These are phyloP conservation scores for Leptinotarsa texana DNA, from an alignment of 1,140 invertebrate genomes.

Conservation along the genomic window DNA sequence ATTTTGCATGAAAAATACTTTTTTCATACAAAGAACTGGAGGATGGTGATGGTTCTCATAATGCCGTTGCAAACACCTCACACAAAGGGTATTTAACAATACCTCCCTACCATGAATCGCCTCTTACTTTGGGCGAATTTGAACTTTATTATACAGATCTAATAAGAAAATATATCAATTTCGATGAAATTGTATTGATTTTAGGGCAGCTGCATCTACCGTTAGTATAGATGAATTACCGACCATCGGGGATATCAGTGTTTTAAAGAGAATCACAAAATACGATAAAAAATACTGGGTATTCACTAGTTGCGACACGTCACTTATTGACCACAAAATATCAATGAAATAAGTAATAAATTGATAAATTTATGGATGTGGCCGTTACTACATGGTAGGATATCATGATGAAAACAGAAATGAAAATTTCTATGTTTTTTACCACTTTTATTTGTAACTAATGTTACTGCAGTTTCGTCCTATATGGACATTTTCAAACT, in stretches of 20 bases:
- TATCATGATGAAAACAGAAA: too few species aligned
- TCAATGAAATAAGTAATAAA: too few species aligned
- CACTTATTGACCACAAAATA: too few species aligned
- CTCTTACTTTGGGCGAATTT: constrained; percentile 14
- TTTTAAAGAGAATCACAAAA: too few species aligned
- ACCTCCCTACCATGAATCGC: constrained; percentile 24
- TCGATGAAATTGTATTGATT: constrained; percentile 16
- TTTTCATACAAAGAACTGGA: constrained; percentile 32
- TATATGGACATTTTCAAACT: too few species aligned
- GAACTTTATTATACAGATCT: constrained; percentile 15
- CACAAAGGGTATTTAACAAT: constrained; percentile 34
- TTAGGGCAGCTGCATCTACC: constrained; percentile 15
- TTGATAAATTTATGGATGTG: too few species aligned
- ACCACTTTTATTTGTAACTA: too few species aligned
- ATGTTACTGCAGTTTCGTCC: too few species aligned
- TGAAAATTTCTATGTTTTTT: too few species aligned
- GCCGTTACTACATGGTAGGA: too few species aligned
- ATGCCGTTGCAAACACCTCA: constrained; percentile 35
- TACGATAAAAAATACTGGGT: too few species aligned
- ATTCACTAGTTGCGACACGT: too few species aligned
- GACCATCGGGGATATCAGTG: background rate
- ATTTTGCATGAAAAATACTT: constrained; percentile 45
- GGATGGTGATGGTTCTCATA: constrained; percentile 23
- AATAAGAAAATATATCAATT: background rate
- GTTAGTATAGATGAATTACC: constrained; percentile 34